Evolutionary conservation across 37 sponge, comb jelly and placozoan species (phyloP).

Genomic region (Lycopodina hypogea): DNA sequence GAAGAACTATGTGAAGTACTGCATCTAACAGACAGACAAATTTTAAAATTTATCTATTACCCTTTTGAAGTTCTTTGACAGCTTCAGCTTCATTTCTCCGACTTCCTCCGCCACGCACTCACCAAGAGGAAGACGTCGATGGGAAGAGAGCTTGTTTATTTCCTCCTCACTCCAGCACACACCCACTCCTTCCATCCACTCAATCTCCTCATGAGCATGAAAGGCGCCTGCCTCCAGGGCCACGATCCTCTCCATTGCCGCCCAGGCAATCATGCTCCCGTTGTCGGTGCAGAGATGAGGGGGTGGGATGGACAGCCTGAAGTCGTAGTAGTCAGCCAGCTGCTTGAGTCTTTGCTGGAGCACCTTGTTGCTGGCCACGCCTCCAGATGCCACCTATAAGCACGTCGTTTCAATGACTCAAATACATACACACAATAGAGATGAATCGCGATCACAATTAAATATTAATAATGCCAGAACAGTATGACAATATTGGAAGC

Average conservation of each 20-base stretch:
- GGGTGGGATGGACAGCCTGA: conserved; percentile 52
- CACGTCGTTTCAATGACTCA: background rate
- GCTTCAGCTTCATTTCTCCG: background rate
- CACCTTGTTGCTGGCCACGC: conserved; percentile 70
- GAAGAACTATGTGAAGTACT: no score
- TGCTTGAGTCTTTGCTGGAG: conserved; percentile 24
- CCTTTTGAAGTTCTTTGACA: no score
- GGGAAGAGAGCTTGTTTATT: conserved; percentile 8
- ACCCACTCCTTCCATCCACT: background rate
- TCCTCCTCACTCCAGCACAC: conserved; percentile 12
- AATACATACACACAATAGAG: background rate
- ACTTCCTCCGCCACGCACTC: conserved; percentile 42
- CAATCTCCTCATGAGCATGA: background rate
- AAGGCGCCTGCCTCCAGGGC: background rate
- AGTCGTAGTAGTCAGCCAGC: conserved; percentile 1
- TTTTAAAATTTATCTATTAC: no score
- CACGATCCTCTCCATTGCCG: conserved; percentile 47
- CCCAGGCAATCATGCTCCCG: conserved; percentile 93
- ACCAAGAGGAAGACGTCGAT: conserved; percentile 55
- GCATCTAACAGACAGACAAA: no score
- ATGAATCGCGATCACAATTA: background rate
- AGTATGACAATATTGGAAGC: no score
- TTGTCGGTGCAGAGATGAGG: conserved; percentile 80
- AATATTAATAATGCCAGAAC: no score
- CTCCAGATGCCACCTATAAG: conserved; percentile 77